Conservation (phyloP, 2,797 vertebrate species). For the Xiphorhynchus erythropygius region DNA sequence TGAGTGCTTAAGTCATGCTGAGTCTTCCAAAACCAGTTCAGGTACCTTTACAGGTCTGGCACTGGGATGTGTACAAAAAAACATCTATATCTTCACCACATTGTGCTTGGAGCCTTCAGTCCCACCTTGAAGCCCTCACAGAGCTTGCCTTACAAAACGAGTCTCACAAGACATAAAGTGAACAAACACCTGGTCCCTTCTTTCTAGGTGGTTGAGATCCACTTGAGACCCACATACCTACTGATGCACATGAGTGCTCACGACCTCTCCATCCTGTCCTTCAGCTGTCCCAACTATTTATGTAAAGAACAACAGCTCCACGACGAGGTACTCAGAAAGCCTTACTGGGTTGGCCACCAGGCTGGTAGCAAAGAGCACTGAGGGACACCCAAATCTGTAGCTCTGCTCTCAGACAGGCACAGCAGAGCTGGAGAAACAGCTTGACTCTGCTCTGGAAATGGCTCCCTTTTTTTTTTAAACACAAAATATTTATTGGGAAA, state of each 20-base stretch:
- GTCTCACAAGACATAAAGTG: background rate
- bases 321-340: background rate
- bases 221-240: background rate
- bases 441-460: conserved; percentile 46
- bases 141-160: background rate
- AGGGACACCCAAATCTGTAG: background rate
- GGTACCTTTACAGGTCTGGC: background rate
- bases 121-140: background rate
- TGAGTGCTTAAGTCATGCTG: background rate
- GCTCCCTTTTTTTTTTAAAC: background rate
- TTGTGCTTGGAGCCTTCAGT: background rate
- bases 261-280: background rate
- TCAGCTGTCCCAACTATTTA: background rate
- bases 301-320: background rate
- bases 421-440: conserved; percentile 43
- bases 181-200: background rate
- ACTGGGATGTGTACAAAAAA: background rate
- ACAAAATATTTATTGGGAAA: conserved; percentile 67
- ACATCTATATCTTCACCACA: background rate
- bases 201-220: background rate
- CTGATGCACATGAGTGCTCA: accelerated
- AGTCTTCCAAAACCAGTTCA: background rate
- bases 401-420: background rate
- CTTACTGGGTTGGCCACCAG: background rate
- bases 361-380: background rate